Base-by-base conservation (phyloP, 2,113 vertebrate species). In the Megaceryle torquata region DNA sequence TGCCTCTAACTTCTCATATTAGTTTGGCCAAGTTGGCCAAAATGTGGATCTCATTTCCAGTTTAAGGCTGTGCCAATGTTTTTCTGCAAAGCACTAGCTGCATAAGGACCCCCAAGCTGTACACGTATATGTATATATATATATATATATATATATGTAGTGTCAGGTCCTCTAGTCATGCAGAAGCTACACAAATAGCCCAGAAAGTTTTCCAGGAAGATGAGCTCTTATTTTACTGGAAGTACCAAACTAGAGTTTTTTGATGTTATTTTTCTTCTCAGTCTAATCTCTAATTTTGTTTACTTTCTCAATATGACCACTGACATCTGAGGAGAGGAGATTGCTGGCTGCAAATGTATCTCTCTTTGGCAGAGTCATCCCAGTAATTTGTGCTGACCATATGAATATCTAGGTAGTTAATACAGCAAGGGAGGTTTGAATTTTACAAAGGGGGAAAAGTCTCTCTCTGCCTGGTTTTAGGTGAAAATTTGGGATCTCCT, bases 251-350 rank as follows among this genome's bases (percentile, higher is more conserved):
- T 15, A 31, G 22, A 84, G 3, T 0, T 10, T 54, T 54, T 63
- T 75, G 35, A 57, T 87, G 35, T 44, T 78, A 19, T 78, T 93
- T 91, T 91, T 41, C 53, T 92, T 59, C 44, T 88, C 88, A 60
- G 51, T 5, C 67, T 91, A 59, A 91, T 91, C 92, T 83, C 53
- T 82, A 71, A 81, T 75, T 94, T 94, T 90, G 16, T 90, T 90
- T 88, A 81, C 65, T 65, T 92, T 81, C 63, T 86, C 88, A 60
- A 60, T 83, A 51, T 31, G 82, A 63, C 65, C 50, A 61, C 48
- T 75, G 85, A 88, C 90, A 91, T 91, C 82, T 92, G 72, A 95
- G 63, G 37, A 63, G 51, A 41, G 81, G 35, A 94, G 80, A 90
- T 8, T 93, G 80, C 86, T 96, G 92, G 87, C 92, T 88, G 57